These are phyloP conservation scores for Pterocles burchelli DNA, from an alignment of 2,113 vertebrate species.

Conservation along the genomic window DNA sequence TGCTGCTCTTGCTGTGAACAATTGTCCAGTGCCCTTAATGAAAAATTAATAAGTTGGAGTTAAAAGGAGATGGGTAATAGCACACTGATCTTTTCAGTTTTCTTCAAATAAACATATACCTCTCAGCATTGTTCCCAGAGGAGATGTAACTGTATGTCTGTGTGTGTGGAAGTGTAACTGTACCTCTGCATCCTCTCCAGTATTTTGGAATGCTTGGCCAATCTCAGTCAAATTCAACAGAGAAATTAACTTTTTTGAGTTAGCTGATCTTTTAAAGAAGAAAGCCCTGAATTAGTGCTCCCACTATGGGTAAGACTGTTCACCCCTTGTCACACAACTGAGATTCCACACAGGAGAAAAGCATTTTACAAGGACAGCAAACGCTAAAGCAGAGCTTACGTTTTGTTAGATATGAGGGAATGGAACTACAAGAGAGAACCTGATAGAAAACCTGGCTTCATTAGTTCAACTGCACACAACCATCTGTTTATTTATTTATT, in stretches of 20 bases:
- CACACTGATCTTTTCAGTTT: background rate
- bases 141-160: background rate
- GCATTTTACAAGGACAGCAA: background rate
- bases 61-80: background rate
- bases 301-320: background rate
- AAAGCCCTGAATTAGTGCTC: background rate
- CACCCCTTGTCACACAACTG: background rate
- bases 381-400: background rate
- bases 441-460: background rate
- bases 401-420: background rate
- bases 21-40: background rate
- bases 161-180: background rate
- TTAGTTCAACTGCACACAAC: background rate
- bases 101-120: background rate
- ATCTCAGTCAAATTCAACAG: background rate
- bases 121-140: background rate
- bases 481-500: conserved; percentile 27
- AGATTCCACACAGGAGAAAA: background rate
- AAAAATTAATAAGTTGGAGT: background rate
- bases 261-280: background rate
- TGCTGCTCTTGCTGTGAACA: background rate
- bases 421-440: background rate
- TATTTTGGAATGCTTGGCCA: background rate
- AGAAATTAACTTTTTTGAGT: background rate
- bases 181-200: background rate